phyloP scores from a whole-genome alignment of 2,113 vertebrate species.

The Ameiurus melas region DNA sequence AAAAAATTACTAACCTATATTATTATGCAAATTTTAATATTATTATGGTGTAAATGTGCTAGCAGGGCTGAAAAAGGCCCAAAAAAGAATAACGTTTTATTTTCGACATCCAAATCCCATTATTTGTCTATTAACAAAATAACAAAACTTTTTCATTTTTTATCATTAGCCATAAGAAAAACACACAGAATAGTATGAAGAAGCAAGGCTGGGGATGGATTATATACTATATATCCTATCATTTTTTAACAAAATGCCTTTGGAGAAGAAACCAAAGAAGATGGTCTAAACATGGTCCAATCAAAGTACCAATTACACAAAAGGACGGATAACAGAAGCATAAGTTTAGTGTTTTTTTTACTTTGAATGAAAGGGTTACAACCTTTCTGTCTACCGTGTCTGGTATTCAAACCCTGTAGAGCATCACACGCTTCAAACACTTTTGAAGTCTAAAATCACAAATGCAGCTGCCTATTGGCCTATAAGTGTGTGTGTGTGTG shows the following conservation, averaged over 20 bases:
- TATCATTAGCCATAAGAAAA: not conserved
- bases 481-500: not conserved
- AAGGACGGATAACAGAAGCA: not conserved
- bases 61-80: not conserved
- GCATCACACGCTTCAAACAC: not conserved
- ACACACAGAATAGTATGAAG: not conserved
- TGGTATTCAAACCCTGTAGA: not conserved
- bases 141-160: no score
- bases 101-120: no score
- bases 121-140: no score
- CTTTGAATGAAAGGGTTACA: not conserved
- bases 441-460: not conserved
- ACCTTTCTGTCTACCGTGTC: not conserved
- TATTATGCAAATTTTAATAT: no score
- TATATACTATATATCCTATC: not conserved
- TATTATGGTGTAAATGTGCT: not conserved
- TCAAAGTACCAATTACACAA: not conserved
- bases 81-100: no score
- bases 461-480: not conserved
- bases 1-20: no score
- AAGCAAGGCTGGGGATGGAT: not conserved
- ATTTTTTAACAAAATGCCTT: not conserved
- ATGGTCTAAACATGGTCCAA: not conserved
- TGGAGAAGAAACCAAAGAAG: not conserved
- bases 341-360: not conserved